Evolutionary conservation across 2,888 invertebrate genomes (phyloP).

Genomic region (Synanthedon tipuliformis): DNA sequence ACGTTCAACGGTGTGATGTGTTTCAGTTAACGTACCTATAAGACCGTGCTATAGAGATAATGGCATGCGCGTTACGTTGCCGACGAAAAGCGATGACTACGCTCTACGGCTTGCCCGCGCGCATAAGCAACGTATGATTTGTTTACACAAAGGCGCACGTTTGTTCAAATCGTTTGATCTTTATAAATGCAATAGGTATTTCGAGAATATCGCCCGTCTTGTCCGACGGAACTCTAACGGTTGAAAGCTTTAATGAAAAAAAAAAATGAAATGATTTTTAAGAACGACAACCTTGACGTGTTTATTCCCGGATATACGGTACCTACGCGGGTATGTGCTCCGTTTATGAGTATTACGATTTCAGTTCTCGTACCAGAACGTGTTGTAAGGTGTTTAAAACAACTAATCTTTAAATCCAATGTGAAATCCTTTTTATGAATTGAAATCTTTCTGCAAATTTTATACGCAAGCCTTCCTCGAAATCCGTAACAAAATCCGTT

Average conservation of each 20-base stretch:
- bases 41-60: slow-evolving; percentile 13
- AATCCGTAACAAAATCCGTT: too few species aligned
- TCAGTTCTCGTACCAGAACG: neutral
- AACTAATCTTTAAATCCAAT: too few species aligned
- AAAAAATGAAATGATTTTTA: slow-evolving; percentile 59
- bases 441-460: too few species aligned
- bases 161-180: slow-evolving; percentile 65
- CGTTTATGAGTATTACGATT: slow-evolving; percentile 43
- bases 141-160: slow-evolving; percentile 60
- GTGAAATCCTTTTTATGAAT: too few species aligned
- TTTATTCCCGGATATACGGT: slow-evolving; percentile 34
- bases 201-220: slow-evolving; percentile 55
- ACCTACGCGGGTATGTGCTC: slow-evolving; percentile 25
- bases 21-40: slow-evolving; percentile 22
- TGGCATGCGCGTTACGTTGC: slow-evolving; percentile 12
- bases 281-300: slow-evolving; percentile 65
- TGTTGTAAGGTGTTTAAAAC: too few species aligned
- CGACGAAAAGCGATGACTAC: slow-evolving; percentile 16
- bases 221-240: slow-evolving; percentile 40
- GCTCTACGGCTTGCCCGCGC: slow-evolving; percentile 11
- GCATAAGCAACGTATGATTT: slow-evolving; percentile 14
- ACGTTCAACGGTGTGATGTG: slow-evolving; percentile 21
- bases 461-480: too few species aligned
- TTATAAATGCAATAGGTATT: slow-evolving; percentile 69
- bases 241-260: slow-evolving; percentile 47